These are phyloP conservation scores for Phylloscopus whistleri DNA, from an alignment of 2,113 vertebrate genomes.

Conservation along the genomic window DNA sequence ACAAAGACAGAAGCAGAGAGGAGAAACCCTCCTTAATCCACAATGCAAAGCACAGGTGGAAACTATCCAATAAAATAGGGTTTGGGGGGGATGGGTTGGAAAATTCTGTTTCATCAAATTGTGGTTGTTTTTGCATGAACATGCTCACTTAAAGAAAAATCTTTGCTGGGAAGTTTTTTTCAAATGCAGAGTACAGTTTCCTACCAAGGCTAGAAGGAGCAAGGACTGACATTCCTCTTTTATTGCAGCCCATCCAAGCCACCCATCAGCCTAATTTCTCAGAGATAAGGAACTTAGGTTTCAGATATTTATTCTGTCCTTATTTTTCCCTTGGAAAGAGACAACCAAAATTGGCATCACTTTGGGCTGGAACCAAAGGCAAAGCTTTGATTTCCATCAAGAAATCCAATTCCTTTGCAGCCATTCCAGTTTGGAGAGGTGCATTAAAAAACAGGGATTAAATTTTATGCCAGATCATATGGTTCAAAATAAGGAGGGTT, in stretches of 20 bases:
- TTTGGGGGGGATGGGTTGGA: background rate
- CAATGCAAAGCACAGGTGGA: background rate
- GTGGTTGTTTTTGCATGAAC: background rate
- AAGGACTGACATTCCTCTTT: background rate
- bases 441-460: background rate
- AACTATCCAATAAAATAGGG: background rate
- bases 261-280: background rate
- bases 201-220: background rate
- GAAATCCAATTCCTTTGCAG: background rate
- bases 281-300: background rate
- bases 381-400: background rate
- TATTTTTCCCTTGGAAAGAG: background rate
- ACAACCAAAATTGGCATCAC: background rate
- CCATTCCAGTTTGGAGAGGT: background rate
- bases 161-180: background rate
- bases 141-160: background rate
- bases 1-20: background rate
- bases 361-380: background rate
- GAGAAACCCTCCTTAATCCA: slow-evolving; percentile 35
- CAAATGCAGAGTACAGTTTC: background rate
- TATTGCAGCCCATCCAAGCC: background rate
- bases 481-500: background rate
- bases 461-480: background rate
- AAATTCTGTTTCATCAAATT: background rate
- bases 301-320: background rate